Evolutionary conservation across 2,113 vertebrate genomes (phyloP), one percentile per base, ranked within the genome.

Genomic region (Grammomys surdaster): DNA sequence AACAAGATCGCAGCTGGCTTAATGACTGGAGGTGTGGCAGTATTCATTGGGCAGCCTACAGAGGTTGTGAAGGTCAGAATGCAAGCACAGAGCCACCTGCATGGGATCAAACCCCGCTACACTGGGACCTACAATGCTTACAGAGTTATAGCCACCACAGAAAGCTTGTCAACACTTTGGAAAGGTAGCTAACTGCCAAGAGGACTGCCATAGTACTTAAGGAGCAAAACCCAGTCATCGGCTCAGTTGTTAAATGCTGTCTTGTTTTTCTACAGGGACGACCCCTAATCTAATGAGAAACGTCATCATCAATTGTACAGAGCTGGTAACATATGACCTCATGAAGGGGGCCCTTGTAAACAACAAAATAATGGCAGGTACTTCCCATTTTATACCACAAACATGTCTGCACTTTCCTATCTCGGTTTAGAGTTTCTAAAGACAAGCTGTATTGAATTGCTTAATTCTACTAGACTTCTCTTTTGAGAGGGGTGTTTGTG

Each of bases 271-370:
- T 72, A 84, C 58, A 99, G 99, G 99, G 92, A 99, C 99, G 0
- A 97, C 99, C n/a, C 99, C 99, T 72, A 99, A 99, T 97, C 99
- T 99, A 97, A 98, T 98, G 19, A 98, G 99, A 94, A 99, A 99
- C 31, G 98, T 99, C 7, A 98, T 99, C 88, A 99, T 99, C 92
- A 99, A 99, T 97, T 99, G 99, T 95, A 99, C 99, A 80, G 99
- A 99, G 97, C 98, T 99, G 78, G 99, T 99, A 17, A 99, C 99
- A 0, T 99, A 99, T 7, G 99, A 99, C 91, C 97, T 99, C 77
- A 99, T 99, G 98, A 99, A 99, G 94, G 98, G 99, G 91, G 98
- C 98, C 91, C 98, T 99, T 75, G 99, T 99, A 48, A 98, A 89
- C 95, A 98, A 99, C 69, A 97, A 99, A 5, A 95, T 99, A 40